Percentiles rank a stretch among this genome's conserved stretches.
phyloP scores from a whole-genome alignment of 1,140 invertebrate genomes.

The Drosophila nannoptera region DNA sequence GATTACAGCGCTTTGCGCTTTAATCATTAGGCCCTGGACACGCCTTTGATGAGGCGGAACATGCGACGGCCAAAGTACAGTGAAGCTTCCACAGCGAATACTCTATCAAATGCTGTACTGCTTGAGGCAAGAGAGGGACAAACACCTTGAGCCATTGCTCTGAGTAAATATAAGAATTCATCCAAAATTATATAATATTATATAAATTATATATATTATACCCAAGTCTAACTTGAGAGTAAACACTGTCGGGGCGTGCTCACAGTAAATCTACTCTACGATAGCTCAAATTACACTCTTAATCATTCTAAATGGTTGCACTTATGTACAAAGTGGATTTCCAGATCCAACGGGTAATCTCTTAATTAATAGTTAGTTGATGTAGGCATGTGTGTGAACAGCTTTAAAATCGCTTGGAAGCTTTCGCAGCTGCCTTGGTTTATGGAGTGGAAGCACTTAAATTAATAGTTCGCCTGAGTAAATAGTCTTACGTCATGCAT shows the following conservation, averaged over 20 bases:
- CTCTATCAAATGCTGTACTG: too few relatives aligned
- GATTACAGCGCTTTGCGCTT: slow-evolving; percentile 40
- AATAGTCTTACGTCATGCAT: not conserved
- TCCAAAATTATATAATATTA: too few relatives aligned
- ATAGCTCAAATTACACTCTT: not conserved
- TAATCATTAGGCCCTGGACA: slow-evolving; percentile 20
- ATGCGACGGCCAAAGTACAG: not conserved
- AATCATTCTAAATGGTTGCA: not conserved
- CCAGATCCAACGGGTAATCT: not conserved
- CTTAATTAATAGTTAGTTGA: not conserved
- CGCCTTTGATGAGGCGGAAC: slow-evolving; percentile 3
- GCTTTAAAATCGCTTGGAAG: slow-evolving; percentile 6
- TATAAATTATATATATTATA: too few relatives aligned
- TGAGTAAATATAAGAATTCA: too few relatives aligned
- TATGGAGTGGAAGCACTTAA: slow-evolving; percentile 13
- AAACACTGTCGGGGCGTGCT: too few relatives aligned
- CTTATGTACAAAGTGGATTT: not conserved
- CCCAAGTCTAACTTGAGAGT: too few relatives aligned
- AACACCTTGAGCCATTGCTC: too few relatives aligned
- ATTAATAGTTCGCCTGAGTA: not conserved
- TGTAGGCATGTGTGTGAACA: not conserved
- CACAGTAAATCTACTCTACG: too few relatives aligned
- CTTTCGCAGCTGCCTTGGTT: not conserved
- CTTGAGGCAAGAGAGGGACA: too few relatives aligned
- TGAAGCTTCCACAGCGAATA: too few relatives aligned